Percentiles rank a stretch among this genome's conserved stretches.
Conservation (phyloP, 2,888 invertebrate genomes). For the Leptopilina syphax region DNA sequence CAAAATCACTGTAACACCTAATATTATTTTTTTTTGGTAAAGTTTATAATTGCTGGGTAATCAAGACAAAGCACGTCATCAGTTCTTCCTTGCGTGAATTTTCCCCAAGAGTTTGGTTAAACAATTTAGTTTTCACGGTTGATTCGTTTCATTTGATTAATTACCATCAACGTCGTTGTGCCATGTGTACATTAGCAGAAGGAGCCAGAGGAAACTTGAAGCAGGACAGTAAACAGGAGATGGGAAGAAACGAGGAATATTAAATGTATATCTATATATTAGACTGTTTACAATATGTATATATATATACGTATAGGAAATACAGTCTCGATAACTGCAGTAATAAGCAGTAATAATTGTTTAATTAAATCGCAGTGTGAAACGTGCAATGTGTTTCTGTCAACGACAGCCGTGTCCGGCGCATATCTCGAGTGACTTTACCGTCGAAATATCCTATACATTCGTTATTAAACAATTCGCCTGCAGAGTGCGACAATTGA, state of each 20-base stretch:
- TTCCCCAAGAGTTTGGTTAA: background rate
- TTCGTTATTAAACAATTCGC: conserved; percentile 70
- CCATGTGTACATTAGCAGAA: conserved; percentile 18
- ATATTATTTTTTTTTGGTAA: background rate
- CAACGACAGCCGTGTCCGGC: conserved; percentile 65
- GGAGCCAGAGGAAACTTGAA: conserved; percentile 9
- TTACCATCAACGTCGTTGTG: conserved; percentile 6
- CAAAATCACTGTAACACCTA: no score
- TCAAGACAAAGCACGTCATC: background rate
- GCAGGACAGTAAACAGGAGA: conserved; percentile 28
- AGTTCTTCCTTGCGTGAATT: background rate
- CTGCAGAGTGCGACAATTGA: conserved; percentile 60
- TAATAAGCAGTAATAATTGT: conserved; percentile 69
- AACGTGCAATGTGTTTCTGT: conserved; percentile 67
- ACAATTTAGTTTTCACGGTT: conserved; percentile 24
- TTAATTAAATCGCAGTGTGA: conserved; percentile 68
- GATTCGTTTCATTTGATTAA: conserved; percentile 21
- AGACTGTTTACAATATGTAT: no score
- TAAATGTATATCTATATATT: no score
- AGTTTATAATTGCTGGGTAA: background rate
- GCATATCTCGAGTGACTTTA: conserved; percentile 70
- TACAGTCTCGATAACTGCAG: conserved; percentile 59
- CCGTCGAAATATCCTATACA: conserved; percentile 67
- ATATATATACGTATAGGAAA: background rate
- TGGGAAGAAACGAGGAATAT: conserved; percentile 14